Percentiles rank a stretch among this genome's conserved stretches.
Evolutionary conservation across 2,888 invertebrate species (phyloP).

Genomic region (Mesorhabditis sp.): DNA sequence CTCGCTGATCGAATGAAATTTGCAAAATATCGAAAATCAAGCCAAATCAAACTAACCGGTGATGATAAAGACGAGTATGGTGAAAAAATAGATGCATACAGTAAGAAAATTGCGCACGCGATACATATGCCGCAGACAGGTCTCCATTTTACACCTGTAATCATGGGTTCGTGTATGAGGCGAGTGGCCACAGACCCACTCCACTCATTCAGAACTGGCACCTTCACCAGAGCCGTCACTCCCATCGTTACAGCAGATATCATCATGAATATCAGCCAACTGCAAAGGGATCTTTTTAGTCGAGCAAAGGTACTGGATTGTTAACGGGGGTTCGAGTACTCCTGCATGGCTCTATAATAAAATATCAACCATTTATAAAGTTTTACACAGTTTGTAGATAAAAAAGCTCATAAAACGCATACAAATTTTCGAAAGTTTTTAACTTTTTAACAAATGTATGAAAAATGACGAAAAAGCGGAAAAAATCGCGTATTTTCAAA

Average conservation of each 20-base stretch:
- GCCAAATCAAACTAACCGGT: slow-evolving; percentile 26
- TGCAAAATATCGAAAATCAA: too few relatives aligned
- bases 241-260: slow-evolving; percentile 29
- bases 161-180: background rate
- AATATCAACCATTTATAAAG: too few relatives aligned
- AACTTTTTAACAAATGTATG: too few relatives aligned
- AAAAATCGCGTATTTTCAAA: too few relatives aligned
- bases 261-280: slow-evolving; percentile 36
- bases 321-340: too few relatives aligned
- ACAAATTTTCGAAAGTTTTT: too few relatives aligned
- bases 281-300: slow-evolving; percentile 3
- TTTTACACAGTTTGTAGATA: too few relatives aligned
- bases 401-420: too few relatives aligned
- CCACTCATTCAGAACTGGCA: slow-evolving; percentile 46
- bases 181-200: slow-evolving; percentile 15
- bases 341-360: too few relatives aligned
- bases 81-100: slow-evolving; percentile 39
- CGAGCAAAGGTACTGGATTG: too few relatives aligned
- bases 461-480: too few relatives aligned
- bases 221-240: slow-evolving; percentile 31
- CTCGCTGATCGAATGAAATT: background rate
- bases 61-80: slow-evolving; percentile 42
- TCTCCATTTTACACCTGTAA: slow-evolving; percentile 51
- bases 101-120: slow-evolving; percentile 40
- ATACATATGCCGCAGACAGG: slow-evolving; percentile 44